Base-by-base conservation (phyloP, 2,113 vertebrate genomes). In the Talpa occidentalis region DNA sequence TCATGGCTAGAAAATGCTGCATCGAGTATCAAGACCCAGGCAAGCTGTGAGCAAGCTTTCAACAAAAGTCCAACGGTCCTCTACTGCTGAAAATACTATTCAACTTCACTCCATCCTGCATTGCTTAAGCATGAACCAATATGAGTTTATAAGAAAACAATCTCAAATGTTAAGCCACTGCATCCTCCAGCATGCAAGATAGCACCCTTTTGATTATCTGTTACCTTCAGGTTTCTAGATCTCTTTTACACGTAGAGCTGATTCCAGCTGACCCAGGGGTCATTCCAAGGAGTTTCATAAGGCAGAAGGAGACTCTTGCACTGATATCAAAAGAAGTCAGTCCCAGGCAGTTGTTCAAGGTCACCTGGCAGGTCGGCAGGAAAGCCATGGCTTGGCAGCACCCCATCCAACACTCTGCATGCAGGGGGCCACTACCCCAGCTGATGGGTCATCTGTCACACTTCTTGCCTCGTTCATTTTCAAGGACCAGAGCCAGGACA, bases 401-500 rank as follows among this genome's bases (percentile, higher is more conserved):
- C 12, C 32, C 49, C 5, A 6, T 62, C n/a, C 72, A 42, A 67
- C 70, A 17, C 59, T 16, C 40, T 49, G 69, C 8, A 1, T 49
- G 6, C 6, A 40, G 60, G 44, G 64, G 67, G 40, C 35, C 62
- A 28, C 76, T 56, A 28, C 62, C 44, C 21, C 4, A 26, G 40
- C 52, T 66, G 49, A 81, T 44, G 66, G 54, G 56, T 24, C 76
- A 67, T 81, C 47, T 90, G n/a, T 84, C 90, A 81, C 30, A 30
- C 44, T 93, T 88, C 40, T 90, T 35, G n/a, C 42, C 72, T 91
- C 77, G 67, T 64, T 81, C 89, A 42, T 56, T 74, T 81, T 60
- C 66, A 96, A 95, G 60, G 54, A 15, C 77, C 93, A 93, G 35
- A 95, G 67, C 40, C 67, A 81, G 44, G 64, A 72, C 4, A 6